phyloP scores from a whole-genome alignment of 2,113 vertebrate genomes.

The Accipiter cooperii region DNA sequence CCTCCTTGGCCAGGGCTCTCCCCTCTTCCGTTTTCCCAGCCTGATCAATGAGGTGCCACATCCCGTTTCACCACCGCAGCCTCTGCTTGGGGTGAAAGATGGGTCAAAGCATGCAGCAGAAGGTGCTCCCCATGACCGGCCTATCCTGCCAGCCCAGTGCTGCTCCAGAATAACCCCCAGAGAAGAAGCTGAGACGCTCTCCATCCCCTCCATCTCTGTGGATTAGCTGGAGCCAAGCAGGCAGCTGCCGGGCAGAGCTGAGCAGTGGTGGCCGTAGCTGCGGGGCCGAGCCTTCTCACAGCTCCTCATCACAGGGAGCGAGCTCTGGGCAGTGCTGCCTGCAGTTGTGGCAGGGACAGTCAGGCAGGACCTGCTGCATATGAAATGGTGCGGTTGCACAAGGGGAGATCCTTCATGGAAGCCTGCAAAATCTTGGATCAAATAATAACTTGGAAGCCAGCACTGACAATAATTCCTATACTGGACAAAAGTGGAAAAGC shows the following conservation, averaged over 20 bases:
- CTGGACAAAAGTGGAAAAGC: neutral
- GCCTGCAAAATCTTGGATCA: neutral
- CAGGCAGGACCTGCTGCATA: neutral
- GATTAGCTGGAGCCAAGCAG: neutral
- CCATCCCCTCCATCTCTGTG: accelerated
- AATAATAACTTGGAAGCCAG: neutral
- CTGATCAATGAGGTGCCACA: no score
- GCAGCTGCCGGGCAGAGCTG: neutral
- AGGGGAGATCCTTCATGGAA: neutral
- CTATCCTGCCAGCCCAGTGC: neutral
- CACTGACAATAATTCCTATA: accelerated
- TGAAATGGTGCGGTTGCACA: neutral
- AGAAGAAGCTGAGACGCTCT: neutral
- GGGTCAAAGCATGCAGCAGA: neutral
- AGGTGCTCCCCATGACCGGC: neutral
- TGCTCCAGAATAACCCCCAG: neutral
- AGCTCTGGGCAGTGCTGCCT: neutral
- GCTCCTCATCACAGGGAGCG: accelerated
- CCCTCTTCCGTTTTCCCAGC: neutral
- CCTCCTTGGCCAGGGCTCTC: neutral
- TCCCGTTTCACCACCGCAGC: neutral
- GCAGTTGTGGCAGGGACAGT: neutral
- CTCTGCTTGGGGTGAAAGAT: neutral
- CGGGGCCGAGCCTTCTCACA: neutral
- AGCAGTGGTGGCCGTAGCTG: neutral